phyloP scores from a whole-genome alignment of 2,888 invertebrate species.

The Tetragonula carbonaria region DNA sequence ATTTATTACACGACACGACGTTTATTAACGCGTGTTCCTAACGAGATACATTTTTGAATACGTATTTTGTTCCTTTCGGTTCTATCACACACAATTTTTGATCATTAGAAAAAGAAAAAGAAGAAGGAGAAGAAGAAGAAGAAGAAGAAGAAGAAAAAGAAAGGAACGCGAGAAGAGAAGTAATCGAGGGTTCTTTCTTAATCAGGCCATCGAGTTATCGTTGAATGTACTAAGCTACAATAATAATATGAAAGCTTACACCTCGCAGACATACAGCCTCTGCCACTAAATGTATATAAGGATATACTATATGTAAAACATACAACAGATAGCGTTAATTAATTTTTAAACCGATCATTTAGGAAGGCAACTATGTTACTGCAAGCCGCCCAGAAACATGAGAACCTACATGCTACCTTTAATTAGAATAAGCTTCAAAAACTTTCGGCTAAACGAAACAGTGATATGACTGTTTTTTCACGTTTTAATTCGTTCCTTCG shows the following conservation, averaged over 20 bases:
- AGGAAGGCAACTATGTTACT: slow-evolving; percentile 72
- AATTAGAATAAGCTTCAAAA: slow-evolving; percentile 55
- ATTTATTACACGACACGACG: slow-evolving; percentile 28
- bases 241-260: slow-evolving; percentile 76
- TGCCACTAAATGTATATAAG: slow-evolving; percentile 74
- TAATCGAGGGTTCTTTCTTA: slow-evolving; percentile 70
- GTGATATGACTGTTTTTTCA: slow-evolving; percentile 10
- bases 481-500: slow-evolving; percentile 11
- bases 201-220: slow-evolving; percentile 74
- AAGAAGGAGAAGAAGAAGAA: no score
- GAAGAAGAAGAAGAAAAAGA: no score
- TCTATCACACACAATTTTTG: neutral
- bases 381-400: slow-evolving; percentile 68
- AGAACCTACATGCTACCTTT: slow-evolving; percentile 55
- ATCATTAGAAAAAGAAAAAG: neutral
- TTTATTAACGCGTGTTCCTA: slow-evolving; percentile 6
- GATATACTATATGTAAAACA: slow-evolving; percentile 63
- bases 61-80: slow-evolving; percentile 6
- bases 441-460: slow-evolving; percentile 38
- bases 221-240: slow-evolving; percentile 70
- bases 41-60: neutral
- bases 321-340: slow-evolving; percentile 61
- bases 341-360: slow-evolving; percentile 67
- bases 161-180: neutral
- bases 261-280: slow-evolving; percentile 77